Conservation (phyloP, 2,797 vertebrate genomes). For the Tokudaia tokunoshimensis region DNA sequence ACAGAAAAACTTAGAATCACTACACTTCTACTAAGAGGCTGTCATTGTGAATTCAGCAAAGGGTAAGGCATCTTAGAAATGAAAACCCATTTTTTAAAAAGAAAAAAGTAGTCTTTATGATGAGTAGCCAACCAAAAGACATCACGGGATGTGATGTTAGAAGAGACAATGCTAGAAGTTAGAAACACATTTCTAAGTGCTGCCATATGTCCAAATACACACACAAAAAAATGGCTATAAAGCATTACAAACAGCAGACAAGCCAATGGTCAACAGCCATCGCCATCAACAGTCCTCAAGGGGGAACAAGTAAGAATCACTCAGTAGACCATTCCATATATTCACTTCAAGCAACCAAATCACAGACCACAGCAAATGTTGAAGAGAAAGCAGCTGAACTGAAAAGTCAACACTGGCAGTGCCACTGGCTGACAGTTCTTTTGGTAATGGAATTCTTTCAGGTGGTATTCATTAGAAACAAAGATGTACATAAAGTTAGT, state of each 20-base stretch:
- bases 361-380: background rate
- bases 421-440: background rate
- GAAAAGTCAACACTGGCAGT: background rate
- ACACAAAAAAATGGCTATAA: background rate
- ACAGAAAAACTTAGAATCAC: background rate
- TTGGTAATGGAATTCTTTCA: background rate
- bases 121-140: background rate
- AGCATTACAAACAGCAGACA: slow-evolving; percentile 12
- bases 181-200: background rate
- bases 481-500: background rate
- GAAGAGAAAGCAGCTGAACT: background rate
- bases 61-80: background rate
- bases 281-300: background rate
- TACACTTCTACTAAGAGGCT: background rate
- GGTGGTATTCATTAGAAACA: background rate
- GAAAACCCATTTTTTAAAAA: background rate
- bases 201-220: background rate
- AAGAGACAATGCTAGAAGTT: background rate
- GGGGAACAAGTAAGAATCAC: background rate
- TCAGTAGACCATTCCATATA: background rate
- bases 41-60: background rate
- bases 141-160: background rate
- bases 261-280: background rate
- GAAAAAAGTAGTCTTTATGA: background rate
- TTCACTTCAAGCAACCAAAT: background rate